Evolutionary conservation across 1,140 invertebrate genomes (phyloP).

Genomic region (Drosophila orosa): DNA sequence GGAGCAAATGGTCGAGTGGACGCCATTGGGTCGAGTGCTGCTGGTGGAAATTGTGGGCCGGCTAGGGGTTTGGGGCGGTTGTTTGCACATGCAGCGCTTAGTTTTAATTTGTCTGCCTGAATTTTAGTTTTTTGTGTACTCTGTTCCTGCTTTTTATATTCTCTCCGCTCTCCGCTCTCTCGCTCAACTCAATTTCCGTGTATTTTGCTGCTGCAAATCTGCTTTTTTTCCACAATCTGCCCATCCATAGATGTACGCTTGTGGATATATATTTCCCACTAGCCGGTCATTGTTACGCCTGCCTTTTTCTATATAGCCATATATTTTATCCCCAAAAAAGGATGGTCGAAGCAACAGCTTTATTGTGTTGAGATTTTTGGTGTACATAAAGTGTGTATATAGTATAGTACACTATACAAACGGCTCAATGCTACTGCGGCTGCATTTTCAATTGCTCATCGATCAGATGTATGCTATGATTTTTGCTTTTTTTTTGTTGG

Average conservation of each 20-base stretch:
- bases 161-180: constrained; percentile 6
- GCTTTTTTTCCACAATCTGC: constrained; percentile 54
- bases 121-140: constrained; percentile 44
- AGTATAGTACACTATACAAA: constrained; percentile 53
- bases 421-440: constrained; percentile 62
- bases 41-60: not conserved
- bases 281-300: constrained; percentile 56
- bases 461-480: constrained; percentile 45
- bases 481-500: constrained; percentile 47
- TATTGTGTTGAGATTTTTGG: constrained; percentile 76
- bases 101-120: constrained; percentile 79
- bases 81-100: constrained; percentile 78
- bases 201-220: constrained; percentile 69
- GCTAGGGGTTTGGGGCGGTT: constrained; percentile 14
- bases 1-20: constrained; percentile 80
- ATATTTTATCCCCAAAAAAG: constrained; percentile 31
- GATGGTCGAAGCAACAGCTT: constrained; percentile 34
- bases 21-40: constrained; percentile 73
- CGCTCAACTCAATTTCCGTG: constrained; percentile 32
- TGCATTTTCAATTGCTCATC: constrained; percentile 63
- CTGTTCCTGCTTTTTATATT: constrained; percentile 32
- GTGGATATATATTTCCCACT: constrained; percentile 35
- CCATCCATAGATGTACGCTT: constrained; percentile 29
- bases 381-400: constrained; percentile 22
- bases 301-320: constrained; percentile 30